Conservation (phyloP, 2,113 vertebrate species). For the Zeus faber region DNA sequence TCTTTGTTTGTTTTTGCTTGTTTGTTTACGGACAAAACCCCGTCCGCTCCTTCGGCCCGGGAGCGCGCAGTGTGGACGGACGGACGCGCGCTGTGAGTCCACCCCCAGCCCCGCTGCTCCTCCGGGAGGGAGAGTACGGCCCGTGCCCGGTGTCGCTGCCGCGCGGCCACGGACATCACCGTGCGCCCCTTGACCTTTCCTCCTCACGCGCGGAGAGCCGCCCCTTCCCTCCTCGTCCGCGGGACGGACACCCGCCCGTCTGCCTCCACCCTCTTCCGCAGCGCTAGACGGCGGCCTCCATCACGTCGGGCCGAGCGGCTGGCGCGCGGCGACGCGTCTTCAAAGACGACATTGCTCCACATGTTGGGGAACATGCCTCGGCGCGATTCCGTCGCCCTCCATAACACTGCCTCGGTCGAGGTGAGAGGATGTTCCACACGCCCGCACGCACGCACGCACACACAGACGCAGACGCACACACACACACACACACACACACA, state of each 20-base stretch:
- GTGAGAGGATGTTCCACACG: too few species aligned
- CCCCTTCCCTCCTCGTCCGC: conserved; percentile 1
- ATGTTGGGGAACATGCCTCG: conserved; percentile 7
- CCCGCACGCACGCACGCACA: too few species aligned
- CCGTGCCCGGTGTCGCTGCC: conserved; percentile 42
- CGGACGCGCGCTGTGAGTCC: too few species aligned
- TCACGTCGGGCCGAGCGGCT: conserved; percentile 17
- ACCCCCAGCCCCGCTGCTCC: conserved; percentile 35
- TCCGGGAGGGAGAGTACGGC: conserved; percentile 53
- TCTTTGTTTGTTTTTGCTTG: too few species aligned
- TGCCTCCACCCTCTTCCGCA: conserved; percentile 44
- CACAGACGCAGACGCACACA: too few species aligned
- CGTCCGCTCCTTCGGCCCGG: too few species aligned
- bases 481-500: background rate
- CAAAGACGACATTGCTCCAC: too few species aligned
- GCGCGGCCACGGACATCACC: conserved; percentile 51
- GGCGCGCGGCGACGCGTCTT: conserved; percentile 45
- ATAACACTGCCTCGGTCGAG: too few species aligned
- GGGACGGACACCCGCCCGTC: conserved; percentile 16
- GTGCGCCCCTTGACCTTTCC: background rate
- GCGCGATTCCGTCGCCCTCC: too few species aligned
- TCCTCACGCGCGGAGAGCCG: conserved; percentile 35
- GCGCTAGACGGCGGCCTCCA: background rate
- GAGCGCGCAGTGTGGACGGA: too few species aligned
- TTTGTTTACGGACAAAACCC: too few species aligned